Conservation (phyloP, 2,113 vertebrate genomes). For the Oreochromis tanganicae region DNA sequence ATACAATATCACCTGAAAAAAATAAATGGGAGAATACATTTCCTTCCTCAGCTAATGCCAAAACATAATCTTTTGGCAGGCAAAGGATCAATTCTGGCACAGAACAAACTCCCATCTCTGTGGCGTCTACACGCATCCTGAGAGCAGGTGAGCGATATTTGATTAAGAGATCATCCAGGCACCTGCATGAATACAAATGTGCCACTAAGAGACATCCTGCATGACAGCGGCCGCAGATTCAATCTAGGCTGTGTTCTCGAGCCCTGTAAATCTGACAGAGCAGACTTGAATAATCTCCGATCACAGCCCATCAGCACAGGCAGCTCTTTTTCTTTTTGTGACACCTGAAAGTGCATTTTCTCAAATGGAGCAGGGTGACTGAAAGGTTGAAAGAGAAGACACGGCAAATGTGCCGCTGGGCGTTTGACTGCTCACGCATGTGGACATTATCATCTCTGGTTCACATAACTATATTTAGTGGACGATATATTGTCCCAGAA, state of each 20-base stretch:
- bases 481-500: not conserved
- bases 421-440: not conserved
- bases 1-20: not conserved
- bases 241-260: conserved; percentile 19
- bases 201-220: conserved; percentile 16
- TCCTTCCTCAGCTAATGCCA: not conserved
- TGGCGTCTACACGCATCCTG: not conserved
- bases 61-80: conserved; percentile 24
- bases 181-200: conserved; percentile 55
- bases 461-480: not conserved
- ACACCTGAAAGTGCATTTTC: conserved; percentile 27
- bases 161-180: conserved; percentile 52
- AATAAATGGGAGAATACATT: not conserved
- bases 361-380: not conserved
- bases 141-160: conserved; percentile 51
- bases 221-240: conserved; percentile 28
- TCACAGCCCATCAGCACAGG: conserved; percentile 46
- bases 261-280: conserved; percentile 44
- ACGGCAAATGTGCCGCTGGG: not conserved
- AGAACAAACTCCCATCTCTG: conserved; percentile 11
- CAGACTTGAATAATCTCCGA: conserved; percentile 25
- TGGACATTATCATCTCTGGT: not conserved
- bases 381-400: not conserved
- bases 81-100: not conserved
- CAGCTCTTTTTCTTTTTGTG: conserved; percentile 6